Evolutionary conservation across 2,888 invertebrate genomes (phyloP).

Genomic region (Idaea aversata): DNA sequence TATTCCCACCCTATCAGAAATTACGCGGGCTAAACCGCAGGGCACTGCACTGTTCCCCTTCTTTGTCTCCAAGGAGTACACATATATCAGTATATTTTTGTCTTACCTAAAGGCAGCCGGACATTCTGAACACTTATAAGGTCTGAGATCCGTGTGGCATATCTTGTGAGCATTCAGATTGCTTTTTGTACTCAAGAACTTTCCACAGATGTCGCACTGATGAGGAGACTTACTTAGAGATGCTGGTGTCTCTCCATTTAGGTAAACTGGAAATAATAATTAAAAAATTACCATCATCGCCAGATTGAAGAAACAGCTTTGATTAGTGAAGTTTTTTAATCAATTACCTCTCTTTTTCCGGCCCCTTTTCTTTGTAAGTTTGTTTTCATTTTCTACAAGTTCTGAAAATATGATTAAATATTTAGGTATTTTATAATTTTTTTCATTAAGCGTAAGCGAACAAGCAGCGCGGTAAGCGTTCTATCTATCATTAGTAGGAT

Average conservation of each 20-base stretch:
- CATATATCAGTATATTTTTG: background rate
- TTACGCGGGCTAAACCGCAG: no score
- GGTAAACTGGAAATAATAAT: slow-evolving; percentile 27
- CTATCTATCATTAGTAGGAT: no score
- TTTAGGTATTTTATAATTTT: background rate
- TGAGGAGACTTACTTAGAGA: slow-evolving; percentile 60
- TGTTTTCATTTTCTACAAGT: slow-evolving; percentile 24
- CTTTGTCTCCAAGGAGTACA: no score
- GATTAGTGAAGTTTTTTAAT: background rate
- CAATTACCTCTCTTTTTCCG: slow-evolving; percentile 58
- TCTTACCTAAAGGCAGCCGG: slow-evolving; percentile 63
- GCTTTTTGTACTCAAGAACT: slow-evolving; percentile 66
- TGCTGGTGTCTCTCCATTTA: slow-evolving; percentile 32
- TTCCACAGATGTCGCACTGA: slow-evolving; percentile 71
- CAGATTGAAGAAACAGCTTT: no score
- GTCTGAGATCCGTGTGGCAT: slow-evolving; percentile 64
- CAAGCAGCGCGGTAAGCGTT: no score
- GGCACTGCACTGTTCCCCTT: no score
- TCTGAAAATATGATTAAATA: slow-evolving; percentile 30
- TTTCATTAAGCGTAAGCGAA: no score
- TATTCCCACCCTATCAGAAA: no score
- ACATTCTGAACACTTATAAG: slow-evolving; percentile 58
- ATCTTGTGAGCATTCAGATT: slow-evolving; percentile 70
- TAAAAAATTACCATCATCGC: background rate
- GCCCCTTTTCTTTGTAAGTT: slow-evolving; percentile 58